Percentiles rank a stretch among this genome's conserved stretches.
Conservation (phyloP, 2,888 invertebrate genomes). For the Trilocha varians region DNA sequence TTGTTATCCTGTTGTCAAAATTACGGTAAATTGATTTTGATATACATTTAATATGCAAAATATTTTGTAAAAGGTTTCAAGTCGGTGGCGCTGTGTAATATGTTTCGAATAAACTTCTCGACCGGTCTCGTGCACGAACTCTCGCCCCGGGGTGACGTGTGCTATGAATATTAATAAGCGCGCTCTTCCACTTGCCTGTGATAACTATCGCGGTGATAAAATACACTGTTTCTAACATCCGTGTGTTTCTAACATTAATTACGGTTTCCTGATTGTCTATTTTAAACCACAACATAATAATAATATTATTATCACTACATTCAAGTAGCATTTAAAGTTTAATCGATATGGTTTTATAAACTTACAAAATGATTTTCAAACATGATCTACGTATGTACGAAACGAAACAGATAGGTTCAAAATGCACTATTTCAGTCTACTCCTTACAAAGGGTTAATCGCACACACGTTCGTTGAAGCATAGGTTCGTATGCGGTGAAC, state of each 20-base stretch:
- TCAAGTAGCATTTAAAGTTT: no score
- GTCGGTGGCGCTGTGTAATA: constrained; percentile 7
- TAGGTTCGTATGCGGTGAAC: constrained; percentile 34
- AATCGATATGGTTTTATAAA: no score
- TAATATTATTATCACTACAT: no score
- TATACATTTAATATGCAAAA: no score
- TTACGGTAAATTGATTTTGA: background rate
- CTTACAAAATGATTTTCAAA: background rate
- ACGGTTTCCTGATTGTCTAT: background rate
- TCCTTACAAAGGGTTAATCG: constrained; percentile 24
- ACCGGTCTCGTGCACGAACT: constrained; percentile 32
- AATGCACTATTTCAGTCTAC: constrained; percentile 22
- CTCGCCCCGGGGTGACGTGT: constrained; percentile 35
- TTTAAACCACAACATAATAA: no score
- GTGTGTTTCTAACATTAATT: background rate
- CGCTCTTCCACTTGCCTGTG: constrained; percentile 39
- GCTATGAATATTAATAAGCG: constrained; percentile 64
- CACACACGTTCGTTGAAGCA: constrained; percentile 22
- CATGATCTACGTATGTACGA: background rate
- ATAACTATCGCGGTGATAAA: constrained; percentile 42
- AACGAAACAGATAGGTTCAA: constrained; percentile 1
- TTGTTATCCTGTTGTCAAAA: constrained; percentile 85
- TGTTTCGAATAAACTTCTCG: constrained; percentile 31
- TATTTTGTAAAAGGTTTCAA: no score
- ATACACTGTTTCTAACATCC: constrained; percentile 27